phyloP scores from a whole-genome alignment of 37 sponge, comb jelly and placozoan species.

The Petrosia ficiformis region DNA sequence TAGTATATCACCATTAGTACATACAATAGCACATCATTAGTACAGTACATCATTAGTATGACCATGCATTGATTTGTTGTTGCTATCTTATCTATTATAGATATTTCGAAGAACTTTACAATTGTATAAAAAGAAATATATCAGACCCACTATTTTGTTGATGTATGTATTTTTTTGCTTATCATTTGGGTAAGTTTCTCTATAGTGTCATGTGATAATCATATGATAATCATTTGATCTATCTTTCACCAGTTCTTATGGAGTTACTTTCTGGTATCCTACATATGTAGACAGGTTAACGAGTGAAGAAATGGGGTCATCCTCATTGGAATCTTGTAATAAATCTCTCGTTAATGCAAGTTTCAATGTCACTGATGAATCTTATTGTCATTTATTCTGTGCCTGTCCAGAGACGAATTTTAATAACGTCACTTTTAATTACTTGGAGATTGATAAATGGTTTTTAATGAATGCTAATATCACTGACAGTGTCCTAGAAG shows the following conservation, averaged over 20 bases:
- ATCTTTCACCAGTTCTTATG: slow-evolving; percentile 46
- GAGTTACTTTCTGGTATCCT: slow-evolving; percentile 71
- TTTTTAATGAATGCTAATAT: slow-evolving; percentile 10
- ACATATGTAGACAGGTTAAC: slow-evolving; percentile 53
- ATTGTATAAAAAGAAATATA: slow-evolving; percentile 22
- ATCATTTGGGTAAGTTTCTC: slow-evolving; percentile 57
- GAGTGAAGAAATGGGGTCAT: neutral
- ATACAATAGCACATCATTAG: too few species aligned
- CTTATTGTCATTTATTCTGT: neutral
- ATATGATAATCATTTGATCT: neutral
- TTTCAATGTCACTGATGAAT: neutral
- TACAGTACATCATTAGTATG: too few species aligned
- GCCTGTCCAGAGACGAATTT: slow-evolving; percentile 25
- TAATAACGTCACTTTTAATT: neutral
- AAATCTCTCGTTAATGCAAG: neutral
- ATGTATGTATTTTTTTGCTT: slow-evolving; percentile 41
- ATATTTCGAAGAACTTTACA: slow-evolving; percentile 4
- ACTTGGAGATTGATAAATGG: neutral
- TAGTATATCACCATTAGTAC: too few species aligned
- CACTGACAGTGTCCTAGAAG: neutral
- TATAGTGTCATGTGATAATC: neutral
- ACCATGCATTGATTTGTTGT: too few species aligned
- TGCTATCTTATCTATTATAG: too few species aligned
- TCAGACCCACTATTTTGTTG: slow-evolving; percentile 38
- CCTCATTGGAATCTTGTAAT: slow-evolving; percentile 18